These are phyloP conservation scores for Vannuccia rotundouncinata DNA, from an alignment of 2,888 invertebrate species.

Conservation along the genomic window DNA sequence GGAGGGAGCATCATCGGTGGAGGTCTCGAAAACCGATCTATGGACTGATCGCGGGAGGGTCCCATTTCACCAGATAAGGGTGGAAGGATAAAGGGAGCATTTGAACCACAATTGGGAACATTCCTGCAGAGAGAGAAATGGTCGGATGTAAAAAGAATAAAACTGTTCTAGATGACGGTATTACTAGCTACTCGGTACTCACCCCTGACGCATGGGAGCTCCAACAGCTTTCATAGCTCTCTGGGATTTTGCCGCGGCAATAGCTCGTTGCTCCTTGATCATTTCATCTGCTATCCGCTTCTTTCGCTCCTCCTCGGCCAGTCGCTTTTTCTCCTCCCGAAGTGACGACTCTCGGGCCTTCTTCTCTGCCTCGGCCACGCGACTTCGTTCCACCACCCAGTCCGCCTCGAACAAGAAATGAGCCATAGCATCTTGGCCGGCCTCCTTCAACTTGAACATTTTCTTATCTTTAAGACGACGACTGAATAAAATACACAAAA, in stretches of 20 bases:
- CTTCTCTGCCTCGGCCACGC: background rate
- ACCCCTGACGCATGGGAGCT: too few species aligned
- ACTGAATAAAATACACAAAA: constrained; percentile 30
- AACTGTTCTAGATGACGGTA: too few species aligned
- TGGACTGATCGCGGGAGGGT: background rate
- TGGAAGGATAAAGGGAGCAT: background rate
- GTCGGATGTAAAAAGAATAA: background rate
- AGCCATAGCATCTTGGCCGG: background rate
- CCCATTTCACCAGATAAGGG: background rate
- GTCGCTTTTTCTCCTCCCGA: background rate
- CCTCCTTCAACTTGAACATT: constrained; percentile 29
- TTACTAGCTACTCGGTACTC: too few species aligned
- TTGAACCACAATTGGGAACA: too few species aligned
- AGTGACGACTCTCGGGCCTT: background rate
- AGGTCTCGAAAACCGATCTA: background rate
- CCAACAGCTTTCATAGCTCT: too few species aligned
- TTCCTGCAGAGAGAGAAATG: too few species aligned
- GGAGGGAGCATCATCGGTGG: background rate
- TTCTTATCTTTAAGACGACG: constrained; percentile 25
- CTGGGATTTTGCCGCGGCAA: background rate
- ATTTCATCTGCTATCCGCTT: background rate
- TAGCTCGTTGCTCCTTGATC: background rate
- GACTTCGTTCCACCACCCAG: constrained; percentile 15
- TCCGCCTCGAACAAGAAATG: constrained; percentile 18
- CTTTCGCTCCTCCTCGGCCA: background rate